Percentiles rank a stretch among this genome's conserved stretches.
Evolutionary conservation across 2,113 vertebrate species (phyloP).

Genomic region (Lynx canadensis): DNA sequence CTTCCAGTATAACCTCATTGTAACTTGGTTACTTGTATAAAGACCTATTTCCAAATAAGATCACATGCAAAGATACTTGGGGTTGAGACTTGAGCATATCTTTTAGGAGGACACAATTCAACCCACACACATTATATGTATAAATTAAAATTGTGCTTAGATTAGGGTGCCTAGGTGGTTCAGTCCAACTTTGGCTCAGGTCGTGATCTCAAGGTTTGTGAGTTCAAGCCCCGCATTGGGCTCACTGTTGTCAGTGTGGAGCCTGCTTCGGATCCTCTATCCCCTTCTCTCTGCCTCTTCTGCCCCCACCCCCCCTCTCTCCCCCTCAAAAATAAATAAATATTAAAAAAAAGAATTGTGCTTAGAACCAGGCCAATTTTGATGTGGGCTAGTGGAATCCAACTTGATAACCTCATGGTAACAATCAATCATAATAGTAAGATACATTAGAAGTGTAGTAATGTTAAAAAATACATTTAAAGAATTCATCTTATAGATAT

Average conservation of each 20-base stretch:
- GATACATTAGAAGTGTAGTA: not conserved
- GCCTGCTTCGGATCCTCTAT: too few relatives aligned
- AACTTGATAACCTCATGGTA: not conserved
- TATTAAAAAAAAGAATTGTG: not conserved
- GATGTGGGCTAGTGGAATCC: not conserved
- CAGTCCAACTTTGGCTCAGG: too few relatives aligned
- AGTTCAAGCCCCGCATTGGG: too few relatives aligned
- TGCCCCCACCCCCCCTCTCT: too few relatives aligned
- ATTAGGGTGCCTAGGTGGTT: not conserved
- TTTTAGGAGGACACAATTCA: not conserved
- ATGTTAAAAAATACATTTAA: not conserved
- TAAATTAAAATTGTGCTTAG: not conserved
- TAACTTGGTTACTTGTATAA: not conserved
- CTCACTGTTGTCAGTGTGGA: too few relatives aligned
- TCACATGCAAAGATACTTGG: not conserved
- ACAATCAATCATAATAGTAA: not conserved
- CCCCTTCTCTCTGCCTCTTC: too few relatives aligned
- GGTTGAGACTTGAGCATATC: not conserved
- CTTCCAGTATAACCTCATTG: not conserved
- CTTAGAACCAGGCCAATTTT: not conserved
- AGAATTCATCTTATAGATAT: not conserved
- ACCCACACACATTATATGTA: too few relatives aligned
- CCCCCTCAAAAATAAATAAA: too few relatives aligned
- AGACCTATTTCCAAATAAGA: not conserved
- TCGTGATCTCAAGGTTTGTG: too few relatives aligned